Evolutionary conservation across 2,113 vertebrate species (phyloP).

Genomic region (Coracopsis vasa): DNA sequence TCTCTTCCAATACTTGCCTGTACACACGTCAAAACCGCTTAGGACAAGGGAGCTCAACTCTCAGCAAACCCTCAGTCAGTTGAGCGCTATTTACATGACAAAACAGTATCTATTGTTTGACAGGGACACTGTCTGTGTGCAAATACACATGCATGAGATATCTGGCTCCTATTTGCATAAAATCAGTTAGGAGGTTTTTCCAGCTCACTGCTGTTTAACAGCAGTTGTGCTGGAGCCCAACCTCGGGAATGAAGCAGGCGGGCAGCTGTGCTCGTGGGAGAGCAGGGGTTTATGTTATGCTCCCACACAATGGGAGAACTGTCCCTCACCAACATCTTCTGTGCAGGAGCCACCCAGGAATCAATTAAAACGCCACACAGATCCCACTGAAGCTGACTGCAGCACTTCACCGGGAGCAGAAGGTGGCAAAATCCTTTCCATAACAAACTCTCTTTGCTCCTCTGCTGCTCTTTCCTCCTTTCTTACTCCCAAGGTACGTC

Average conservation of each 20-base stretch:
- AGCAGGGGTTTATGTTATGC: neutral
- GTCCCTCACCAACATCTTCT: neutral
- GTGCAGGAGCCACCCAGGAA: neutral
- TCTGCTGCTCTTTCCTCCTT: neutral
- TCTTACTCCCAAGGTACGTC: neutral
- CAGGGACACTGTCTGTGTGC: neutral
- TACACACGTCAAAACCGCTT: neutral
- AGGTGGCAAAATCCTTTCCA: neutral
- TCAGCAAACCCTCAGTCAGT: neutral
- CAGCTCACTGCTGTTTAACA: slow-evolving; percentile 40
- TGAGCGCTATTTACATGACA: slow-evolving; percentile 22
- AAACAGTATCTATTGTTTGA: slow-evolving; percentile 8
- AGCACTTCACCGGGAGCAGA: neutral
- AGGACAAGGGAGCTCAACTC: neutral
- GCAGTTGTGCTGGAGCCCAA: neutral
- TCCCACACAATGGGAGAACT: neutral
- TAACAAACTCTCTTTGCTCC: neutral
- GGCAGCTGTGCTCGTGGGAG: neutral
- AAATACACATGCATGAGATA: neutral
- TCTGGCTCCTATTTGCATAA: neutral
- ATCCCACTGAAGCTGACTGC: neutral
- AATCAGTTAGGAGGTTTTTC: slow-evolving; percentile 10
- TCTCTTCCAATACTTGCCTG: neutral
- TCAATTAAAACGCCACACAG: neutral
- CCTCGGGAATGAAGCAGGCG: slow-evolving; percentile 15